Conservation (phyloP, 2,113 vertebrate genomes). For the Zapus hudsonius region DNA sequence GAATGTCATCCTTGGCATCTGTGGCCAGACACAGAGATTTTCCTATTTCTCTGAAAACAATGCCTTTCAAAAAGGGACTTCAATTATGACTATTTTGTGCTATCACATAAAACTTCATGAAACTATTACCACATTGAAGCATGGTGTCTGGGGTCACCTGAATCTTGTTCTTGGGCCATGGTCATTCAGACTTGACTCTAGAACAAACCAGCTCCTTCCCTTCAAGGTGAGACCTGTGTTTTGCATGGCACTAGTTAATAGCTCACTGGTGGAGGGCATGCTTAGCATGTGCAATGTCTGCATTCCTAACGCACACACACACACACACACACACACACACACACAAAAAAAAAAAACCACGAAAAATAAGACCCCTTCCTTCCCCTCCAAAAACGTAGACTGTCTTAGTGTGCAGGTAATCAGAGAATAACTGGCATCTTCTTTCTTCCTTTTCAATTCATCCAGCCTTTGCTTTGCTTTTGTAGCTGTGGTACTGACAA, state of each 20-base stretch:
- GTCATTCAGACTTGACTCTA: background rate
- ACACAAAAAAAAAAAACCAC: background rate
- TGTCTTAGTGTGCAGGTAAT: background rate
- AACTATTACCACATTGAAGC: background rate
- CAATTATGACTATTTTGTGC: background rate
- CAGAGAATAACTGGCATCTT: background rate
- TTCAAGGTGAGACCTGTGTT: background rate
- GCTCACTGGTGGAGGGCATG: background rate
- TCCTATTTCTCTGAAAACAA: background rate
- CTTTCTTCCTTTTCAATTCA: constrained; percentile 44
- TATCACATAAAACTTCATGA: background rate
- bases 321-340: too few species aligned
- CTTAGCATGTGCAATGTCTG: background rate
- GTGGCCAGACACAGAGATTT: background rate
- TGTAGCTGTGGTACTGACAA: background rate
- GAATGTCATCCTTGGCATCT: background rate
- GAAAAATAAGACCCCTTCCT: background rate
- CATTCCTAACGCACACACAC: background rate
- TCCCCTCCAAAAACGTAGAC: background rate
- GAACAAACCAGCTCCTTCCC: background rate
- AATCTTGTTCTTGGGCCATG: background rate
- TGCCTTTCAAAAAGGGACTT: background rate
- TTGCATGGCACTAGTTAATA: background rate
- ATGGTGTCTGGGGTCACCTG: background rate
- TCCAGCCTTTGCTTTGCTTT: background rate